Conservation (phyloP, 2,797 vertebrate genomes). For the Melanogrammus aeglefinus region DNA sequence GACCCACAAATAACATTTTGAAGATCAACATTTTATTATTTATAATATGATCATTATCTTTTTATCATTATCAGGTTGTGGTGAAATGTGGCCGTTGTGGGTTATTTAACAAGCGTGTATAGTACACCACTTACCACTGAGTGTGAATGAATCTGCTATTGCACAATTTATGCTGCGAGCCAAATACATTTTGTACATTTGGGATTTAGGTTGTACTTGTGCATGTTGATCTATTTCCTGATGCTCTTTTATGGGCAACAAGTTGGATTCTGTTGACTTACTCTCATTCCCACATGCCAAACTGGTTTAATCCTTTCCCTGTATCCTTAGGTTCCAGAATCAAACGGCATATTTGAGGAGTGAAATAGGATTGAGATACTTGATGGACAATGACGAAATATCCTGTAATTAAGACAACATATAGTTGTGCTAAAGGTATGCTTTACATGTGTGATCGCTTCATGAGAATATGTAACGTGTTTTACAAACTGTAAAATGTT, state of each 20-base stretch:
- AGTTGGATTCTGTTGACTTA: background rate
- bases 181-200: background rate
- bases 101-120: background rate
- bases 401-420: background rate
- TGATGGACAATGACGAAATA: background rate
- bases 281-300: background rate
- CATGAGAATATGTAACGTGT: background rate
- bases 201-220: background rate
- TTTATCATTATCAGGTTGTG: background rate
- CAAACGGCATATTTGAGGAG: background rate
- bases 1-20: background rate
- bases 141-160: background rate
- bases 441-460: background rate
- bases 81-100: background rate
- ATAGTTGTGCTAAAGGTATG: background rate
- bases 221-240: background rate
- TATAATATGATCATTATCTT: too few species aligned
- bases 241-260: background rate
- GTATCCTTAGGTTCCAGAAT: too few species aligned
- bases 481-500: background rate
- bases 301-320: background rate
- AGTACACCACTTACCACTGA: background rate
- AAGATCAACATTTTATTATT: background rate
- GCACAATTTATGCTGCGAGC: background rate
- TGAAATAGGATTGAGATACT: background rate